Conservation (phyloP, 2,888 invertebrate genomes). For the Hyposoter dolosus region DNA sequence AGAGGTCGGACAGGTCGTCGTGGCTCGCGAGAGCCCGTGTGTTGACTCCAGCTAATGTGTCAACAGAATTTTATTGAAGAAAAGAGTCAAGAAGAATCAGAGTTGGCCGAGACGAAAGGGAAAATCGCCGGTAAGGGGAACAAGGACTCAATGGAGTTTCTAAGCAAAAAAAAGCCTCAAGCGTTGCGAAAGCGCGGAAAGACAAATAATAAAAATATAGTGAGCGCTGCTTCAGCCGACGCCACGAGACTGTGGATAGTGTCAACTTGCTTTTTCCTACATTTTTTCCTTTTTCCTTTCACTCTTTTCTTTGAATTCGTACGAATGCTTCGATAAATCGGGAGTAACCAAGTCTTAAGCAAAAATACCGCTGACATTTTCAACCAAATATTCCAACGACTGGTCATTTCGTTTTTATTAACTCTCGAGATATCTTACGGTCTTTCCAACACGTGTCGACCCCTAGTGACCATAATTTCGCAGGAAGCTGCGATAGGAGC, state of each 20-base stretch:
- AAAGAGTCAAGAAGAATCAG: slow-evolving; percentile 36
- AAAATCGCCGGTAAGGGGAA: slow-evolving; percentile 37
- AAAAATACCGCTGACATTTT: not conserved
- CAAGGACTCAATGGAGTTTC: slow-evolving; percentile 15
- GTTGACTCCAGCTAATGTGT: slow-evolving; percentile 72
- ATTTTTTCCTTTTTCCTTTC: not conserved
- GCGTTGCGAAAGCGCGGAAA: slow-evolving; percentile 26
- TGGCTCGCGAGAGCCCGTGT: slow-evolving; percentile 61
- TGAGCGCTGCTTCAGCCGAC: slow-evolving; percentile 1
- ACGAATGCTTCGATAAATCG: not conserved
- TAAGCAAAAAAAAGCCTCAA: slow-evolving; percentile 15
- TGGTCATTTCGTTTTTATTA: not conserved
- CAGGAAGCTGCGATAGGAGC: not conserved
- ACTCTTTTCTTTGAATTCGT: not conserved
- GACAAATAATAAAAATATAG: slow-evolving; percentile 51
- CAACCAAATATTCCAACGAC: not conserved
- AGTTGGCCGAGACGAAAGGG: not conserved
- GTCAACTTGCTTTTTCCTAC: not conserved
- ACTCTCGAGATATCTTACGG: not conserved
- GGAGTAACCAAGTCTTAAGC: not conserved
- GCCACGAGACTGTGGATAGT: not conserved
- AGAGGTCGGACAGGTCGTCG: slow-evolving; percentile 28
- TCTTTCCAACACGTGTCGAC: not conserved
- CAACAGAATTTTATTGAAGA: slow-evolving; percentile 65
- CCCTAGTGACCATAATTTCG: not conserved